phyloP scores from a whole-genome alignment of 2,113 vertebrate species.

The Parotia lawesii region DNA sequence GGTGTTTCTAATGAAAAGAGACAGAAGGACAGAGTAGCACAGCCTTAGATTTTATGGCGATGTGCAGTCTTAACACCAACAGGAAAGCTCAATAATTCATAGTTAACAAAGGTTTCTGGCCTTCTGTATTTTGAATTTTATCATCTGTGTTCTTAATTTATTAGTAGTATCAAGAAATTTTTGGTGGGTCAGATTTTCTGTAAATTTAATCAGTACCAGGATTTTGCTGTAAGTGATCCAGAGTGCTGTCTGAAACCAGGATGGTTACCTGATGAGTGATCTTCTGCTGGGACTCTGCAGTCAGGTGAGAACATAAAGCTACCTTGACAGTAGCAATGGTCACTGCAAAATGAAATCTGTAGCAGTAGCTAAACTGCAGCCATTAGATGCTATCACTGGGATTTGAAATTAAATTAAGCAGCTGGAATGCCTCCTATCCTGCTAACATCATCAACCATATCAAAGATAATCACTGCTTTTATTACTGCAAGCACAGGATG shows the following conservation, averaged over 20 bases:
- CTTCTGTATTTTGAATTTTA: not conserved
- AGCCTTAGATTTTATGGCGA: not conserved
- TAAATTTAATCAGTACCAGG: not conserved
- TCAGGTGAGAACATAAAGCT: conserved; percentile 3
- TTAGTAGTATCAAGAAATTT: not conserved
- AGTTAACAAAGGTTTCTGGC: not conserved
- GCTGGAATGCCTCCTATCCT: conserved; percentile 44
- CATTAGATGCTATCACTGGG: conserved; percentile 26
- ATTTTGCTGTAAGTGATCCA: not conserved
- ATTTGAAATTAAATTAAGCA: conserved; percentile 68
- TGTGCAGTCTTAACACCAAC: not conserved
- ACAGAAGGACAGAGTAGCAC: not conserved
- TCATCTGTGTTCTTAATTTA: not conserved
- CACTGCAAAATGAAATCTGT: conserved; percentile 44
- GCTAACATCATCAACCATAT: conserved; percentile 53
- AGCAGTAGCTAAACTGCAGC: conserved; percentile 14
- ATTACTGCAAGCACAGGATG: conserved; percentile 45
- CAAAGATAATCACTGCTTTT: conserved; percentile 56
- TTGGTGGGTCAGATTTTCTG: not conserved
- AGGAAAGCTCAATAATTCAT: not conserved
- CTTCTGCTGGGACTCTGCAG: not conserved
- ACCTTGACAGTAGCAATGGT: not conserved
- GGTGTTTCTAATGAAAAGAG: not conserved
- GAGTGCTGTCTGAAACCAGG: not conserved
- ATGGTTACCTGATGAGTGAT: not conserved